Conservation (phyloP, 2,888 invertebrate species). For the Luffia ferchaultella region DNA sequence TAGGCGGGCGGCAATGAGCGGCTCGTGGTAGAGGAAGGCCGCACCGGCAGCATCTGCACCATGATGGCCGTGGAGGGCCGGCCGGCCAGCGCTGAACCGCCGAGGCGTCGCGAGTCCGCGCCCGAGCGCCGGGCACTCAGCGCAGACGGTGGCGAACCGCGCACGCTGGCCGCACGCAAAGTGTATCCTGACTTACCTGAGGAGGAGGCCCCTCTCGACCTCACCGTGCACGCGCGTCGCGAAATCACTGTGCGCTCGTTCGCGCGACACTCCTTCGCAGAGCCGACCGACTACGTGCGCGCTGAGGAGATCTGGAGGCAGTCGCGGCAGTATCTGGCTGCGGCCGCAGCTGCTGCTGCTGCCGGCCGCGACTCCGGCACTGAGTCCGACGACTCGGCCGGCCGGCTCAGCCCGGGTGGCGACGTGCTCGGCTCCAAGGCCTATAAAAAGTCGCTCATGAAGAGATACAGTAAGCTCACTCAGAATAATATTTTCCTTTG, state of each 20-base stretch:
- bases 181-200: slow-evolving; percentile 43
- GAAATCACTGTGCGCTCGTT: slow-evolving; percentile 59
- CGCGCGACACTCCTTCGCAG: slow-evolving; percentile 55
- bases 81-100: slow-evolving; percentile 46
- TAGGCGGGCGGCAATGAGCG: neutral
- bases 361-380: slow-evolving; percentile 75
- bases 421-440: slow-evolving; percentile 65
- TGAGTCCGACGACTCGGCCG: slow-evolving; percentile 84
- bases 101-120: slow-evolving; percentile 34
- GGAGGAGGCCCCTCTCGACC: slow-evolving; percentile 77
- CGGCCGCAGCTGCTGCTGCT: slow-evolving; percentile 24
- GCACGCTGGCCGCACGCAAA: slow-evolving; percentile 59
- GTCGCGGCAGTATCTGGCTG: slow-evolving; percentile 55
- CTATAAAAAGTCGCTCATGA: slow-evolving; percentile 93
- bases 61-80: slow-evolving; percentile 63
- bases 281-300: slow-evolving; percentile 58
- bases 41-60: slow-evolving; percentile 17
- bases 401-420: slow-evolving; percentile 69
- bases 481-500: too few species aligned
- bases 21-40: neutral
- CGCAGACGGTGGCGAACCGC: slow-evolving; percentile 41
- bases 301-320: slow-evolving; percentile 55
- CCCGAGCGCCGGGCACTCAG: slow-evolving; percentile 39
- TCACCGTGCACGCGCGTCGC: slow-evolving; percentile 68
- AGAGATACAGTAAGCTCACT: slow-evolving; percentile 87